Evolutionary conservation across 2,888 invertebrate genomes (phyloP), one percentile per base, ranked within the genome.

Genomic region (Trachelus troglodyta): DNA sequence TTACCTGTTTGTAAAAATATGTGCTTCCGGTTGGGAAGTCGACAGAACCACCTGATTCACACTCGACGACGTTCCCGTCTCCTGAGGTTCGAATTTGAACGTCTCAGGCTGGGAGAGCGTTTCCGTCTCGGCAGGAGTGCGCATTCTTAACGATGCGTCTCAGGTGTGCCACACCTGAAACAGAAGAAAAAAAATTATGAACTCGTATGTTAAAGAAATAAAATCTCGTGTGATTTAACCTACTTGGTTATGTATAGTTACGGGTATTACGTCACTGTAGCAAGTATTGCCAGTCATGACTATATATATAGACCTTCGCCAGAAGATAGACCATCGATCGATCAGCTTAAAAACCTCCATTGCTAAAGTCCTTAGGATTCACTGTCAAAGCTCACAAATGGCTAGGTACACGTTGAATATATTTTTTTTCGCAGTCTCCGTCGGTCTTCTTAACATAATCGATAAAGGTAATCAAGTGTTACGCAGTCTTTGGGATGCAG

Each of bases 1-100:
- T 40, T 75, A 90, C 91, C 91, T 88, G 84, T 90, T 90, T 71
- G 89, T 88, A 79, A 89, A 91, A 82, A 87, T 88, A 74, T 89
- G 89, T 69, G 87, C 81, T 79, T 90, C 90, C 76, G 89, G 85
- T 75, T 88, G 89, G 40, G 88, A 87, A 35, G 87, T 82, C 74
- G 89, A 87, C 68, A 91, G 75, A 69, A 90, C 87, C 77, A 88
- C 85, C 83, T 87, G 86, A 79, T 82, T 88, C 69, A 87, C 87
- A 76, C 85, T 86, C 71, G 87, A 83, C 73, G 87, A 81, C 34
- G 82, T 80, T 76, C 82, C 82, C 69, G 84, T 86, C 80, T 86
- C 86, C 82, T 88, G 87, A 79, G 83, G 80, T 81, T 89, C 85
- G 76, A 86, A 85, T 75, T 86, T 85, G 84, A 88, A 88, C 82